Conservation (phyloP, 1,140 invertebrate genomes). For the Amyelois transitella region DNA sequence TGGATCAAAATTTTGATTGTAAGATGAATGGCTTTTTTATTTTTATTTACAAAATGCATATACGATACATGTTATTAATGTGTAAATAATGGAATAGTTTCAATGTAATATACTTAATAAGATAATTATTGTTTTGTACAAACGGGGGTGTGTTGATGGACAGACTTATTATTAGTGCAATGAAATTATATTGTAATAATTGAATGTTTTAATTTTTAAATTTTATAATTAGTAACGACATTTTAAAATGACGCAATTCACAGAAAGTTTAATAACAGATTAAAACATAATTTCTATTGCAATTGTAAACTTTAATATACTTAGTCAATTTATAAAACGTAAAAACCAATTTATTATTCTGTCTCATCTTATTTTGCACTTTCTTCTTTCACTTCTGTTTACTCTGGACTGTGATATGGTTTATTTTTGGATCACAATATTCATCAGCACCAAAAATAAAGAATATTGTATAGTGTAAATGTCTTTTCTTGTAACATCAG, state of each 20-base stretch:
- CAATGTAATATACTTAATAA: constrained; percentile 27
- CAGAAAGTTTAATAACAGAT: no score
- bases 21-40: constrained; percentile 38
- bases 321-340: background rate
- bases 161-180: constrained; percentile 6
- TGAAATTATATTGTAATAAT: background rate
- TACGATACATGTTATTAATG: constrained; percentile 30
- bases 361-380: background rate
- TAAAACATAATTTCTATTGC: background rate
- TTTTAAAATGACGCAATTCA: background rate
- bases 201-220: background rate
- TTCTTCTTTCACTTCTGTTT: background rate
- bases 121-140: constrained; percentile 39
- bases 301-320: background rate
- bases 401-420: constrained; percentile 31
- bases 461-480: constrained; percentile 28
- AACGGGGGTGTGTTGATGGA: constrained; percentile 25
- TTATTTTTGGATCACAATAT: constrained; percentile 26
- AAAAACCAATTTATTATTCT: background rate
- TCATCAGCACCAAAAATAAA: constrained; percentile 29
- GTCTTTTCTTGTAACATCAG: constrained; percentile 16
- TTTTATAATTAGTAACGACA: background rate
- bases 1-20: constrained; percentile 56
- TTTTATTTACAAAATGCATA: constrained; percentile 18
- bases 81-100: constrained; percentile 27